These are phyloP conservation scores for Hydractinia echinata DNA, from an alignment of 30 jellyfish, hydroid and myxozoan genomes.

Conservation along the genomic window DNA sequence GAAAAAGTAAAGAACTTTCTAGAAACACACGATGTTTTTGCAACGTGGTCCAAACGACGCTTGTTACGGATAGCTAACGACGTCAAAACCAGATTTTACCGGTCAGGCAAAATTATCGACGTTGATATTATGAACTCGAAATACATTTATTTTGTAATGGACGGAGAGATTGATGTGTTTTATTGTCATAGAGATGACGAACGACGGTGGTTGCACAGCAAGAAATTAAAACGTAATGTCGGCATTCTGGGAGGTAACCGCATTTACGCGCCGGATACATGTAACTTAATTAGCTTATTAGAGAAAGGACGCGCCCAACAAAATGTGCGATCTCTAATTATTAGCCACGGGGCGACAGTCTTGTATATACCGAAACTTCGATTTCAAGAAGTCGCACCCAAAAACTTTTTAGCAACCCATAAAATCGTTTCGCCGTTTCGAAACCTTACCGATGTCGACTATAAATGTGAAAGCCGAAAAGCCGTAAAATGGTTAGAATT, in stretches of 20 bases:
- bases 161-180: constrained; percentile 10
- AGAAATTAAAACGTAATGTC: not conserved
- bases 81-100: constrained; percentile 4
- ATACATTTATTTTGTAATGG: not conserved
- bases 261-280: constrained; percentile 21
- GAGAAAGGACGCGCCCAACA: not conserved
- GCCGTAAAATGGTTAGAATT: constrained; percentile 16
- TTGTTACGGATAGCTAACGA: constrained; percentile 1
- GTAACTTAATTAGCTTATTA: not conserved
- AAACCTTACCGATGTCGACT: not conserved
- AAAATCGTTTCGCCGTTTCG: not conserved
- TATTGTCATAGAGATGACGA: not conserved
- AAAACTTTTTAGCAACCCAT: constrained; percentile 1
- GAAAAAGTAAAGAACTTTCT: constrained; percentile 6
- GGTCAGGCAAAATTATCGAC: constrained; percentile 6
- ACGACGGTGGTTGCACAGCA: constrained; percentile 21
- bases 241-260: constrained; percentile 21
- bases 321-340: not conserved
- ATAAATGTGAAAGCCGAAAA: constrained; percentile 11
- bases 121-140: not conserved
- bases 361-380: not conserved
- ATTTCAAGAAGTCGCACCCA: constrained; percentile 10
- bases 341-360: constrained; percentile 17
- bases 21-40: constrained; percentile 2
- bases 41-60: constrained; percentile 7